These are phyloP conservation scores for Halictus rubicundus DNA, from an alignment of 1,140 invertebrate species.

Conservation along the genomic window DNA sequence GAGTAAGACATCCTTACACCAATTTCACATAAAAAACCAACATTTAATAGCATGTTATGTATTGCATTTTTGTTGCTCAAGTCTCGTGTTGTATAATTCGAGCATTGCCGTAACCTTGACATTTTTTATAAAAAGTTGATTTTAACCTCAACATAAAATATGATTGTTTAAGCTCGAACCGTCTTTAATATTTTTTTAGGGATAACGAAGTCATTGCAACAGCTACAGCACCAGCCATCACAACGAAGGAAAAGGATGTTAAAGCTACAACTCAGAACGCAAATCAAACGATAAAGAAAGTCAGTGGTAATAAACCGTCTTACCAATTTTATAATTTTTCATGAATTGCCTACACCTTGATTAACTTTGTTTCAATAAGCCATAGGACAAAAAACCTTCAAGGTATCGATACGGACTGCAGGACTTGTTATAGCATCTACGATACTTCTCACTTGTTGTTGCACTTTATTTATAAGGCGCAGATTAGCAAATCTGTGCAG, in stretches of 20 bases:
- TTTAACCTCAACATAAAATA: too few species aligned
- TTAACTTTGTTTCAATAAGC: background rate
- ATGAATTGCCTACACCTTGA: background rate
- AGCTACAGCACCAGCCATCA: background rate
- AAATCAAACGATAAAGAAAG: background rate
- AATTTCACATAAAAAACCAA: too few species aligned
- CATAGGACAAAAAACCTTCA: constrained; percentile 21
- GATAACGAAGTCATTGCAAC: constrained; percentile 3
- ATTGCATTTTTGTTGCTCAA: too few species aligned
- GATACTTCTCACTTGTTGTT: constrained; percentile 69
- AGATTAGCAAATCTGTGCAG: constrained; percentile 52
- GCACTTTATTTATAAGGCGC: constrained; percentile 67
- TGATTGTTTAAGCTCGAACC: too few species aligned
- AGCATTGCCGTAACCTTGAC: too few species aligned
- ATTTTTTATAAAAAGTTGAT: too few species aligned
- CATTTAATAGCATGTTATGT: too few species aligned
- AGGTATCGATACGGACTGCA: constrained; percentile 38
- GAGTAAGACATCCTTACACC: constrained; percentile 18
- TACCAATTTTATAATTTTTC: background rate
- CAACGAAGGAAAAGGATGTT: background rate
- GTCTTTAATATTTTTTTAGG: background rate
- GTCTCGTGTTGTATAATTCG: too few species aligned
- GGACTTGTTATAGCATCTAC: constrained; percentile 47
- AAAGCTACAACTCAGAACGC: background rate
- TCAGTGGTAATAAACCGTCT: constrained; percentile 12